phyloP scores from a whole-genome alignment of 2,888 invertebrate genomes.

The Sepiola atlantica region DNA sequence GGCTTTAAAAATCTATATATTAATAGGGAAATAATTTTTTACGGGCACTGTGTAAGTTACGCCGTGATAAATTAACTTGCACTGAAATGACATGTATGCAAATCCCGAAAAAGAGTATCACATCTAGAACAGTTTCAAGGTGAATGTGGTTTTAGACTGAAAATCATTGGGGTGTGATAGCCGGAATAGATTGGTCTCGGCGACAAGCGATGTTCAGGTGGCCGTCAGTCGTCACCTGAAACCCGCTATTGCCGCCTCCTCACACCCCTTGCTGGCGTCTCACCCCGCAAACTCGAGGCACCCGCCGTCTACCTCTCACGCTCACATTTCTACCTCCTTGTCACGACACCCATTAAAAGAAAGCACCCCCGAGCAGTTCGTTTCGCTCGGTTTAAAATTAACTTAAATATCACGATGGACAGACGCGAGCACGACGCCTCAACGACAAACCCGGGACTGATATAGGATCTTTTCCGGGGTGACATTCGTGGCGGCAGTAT shows the following conservation, averaged over 20 bases:
- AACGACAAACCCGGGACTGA: not conserved
- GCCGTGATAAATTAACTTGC: not conserved
- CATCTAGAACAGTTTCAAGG: not conserved
- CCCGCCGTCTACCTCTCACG: not conserved
- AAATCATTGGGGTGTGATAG: conserved; percentile 32
- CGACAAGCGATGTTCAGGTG: not conserved
- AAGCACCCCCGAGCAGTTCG: not conserved
- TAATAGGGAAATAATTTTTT: no score
- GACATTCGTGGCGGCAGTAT: not conserved
- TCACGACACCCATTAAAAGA: not conserved
- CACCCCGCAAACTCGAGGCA: not conserved
- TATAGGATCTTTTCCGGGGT: not conserved
- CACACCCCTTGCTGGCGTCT: not conserved
- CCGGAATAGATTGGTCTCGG: not conserved
- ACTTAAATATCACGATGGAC: not conserved
- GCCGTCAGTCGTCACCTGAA: not conserved
- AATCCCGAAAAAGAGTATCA: not conserved
- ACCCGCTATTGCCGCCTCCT: not conserved
- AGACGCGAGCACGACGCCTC: not conserved
- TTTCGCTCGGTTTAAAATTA: not conserved
- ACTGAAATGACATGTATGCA: not conserved
- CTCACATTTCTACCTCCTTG: not conserved
- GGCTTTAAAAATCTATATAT: no score
- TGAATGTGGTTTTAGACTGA: not conserved
- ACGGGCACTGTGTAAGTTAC: no score